Percentiles rank a stretch among this genome's conserved stretches.
Conservation (phyloP, 2,888 invertebrate species). For the Bruchidius siliquastri region DNA sequence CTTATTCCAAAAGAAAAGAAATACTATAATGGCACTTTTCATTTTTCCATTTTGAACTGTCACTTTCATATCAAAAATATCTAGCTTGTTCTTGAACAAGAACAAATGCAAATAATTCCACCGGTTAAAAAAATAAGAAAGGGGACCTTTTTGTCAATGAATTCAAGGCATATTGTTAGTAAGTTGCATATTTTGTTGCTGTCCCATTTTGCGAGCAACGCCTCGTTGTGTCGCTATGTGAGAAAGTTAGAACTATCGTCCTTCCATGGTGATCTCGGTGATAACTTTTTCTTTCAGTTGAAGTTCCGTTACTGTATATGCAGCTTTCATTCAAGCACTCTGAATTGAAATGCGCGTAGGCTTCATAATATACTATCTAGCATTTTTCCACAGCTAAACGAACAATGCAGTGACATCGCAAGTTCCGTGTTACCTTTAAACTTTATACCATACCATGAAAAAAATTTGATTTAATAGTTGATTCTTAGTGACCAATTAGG, state of each 20-base stretch:
- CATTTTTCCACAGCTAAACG: neutral
- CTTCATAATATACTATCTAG: neutral
- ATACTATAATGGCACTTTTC: no score
- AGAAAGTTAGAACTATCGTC: neutral
- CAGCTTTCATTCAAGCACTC: neutral
- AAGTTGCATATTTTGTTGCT: no score
- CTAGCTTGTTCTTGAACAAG: no score
- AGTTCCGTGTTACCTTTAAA: neutral
- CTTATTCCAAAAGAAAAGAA: no score
- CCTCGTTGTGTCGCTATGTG: neutral
- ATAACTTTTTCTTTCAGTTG: neutral
- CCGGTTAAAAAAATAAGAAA: no score
- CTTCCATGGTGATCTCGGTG: neutral
- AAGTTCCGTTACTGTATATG: neutral
- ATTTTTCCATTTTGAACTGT: no score
- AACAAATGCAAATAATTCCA: no score
- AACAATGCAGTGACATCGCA: neutral
- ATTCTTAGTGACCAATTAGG: neutral
- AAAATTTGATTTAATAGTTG: neutral
- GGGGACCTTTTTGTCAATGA: no score
- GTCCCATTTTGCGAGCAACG: neutral
- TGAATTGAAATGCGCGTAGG: neutral
- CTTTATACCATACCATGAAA: neutral
- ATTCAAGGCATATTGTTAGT: no score
- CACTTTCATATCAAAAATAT: no score